Conservation (phyloP, 2,113 vertebrate genomes). For the Protomyctophum bolini region DNA sequence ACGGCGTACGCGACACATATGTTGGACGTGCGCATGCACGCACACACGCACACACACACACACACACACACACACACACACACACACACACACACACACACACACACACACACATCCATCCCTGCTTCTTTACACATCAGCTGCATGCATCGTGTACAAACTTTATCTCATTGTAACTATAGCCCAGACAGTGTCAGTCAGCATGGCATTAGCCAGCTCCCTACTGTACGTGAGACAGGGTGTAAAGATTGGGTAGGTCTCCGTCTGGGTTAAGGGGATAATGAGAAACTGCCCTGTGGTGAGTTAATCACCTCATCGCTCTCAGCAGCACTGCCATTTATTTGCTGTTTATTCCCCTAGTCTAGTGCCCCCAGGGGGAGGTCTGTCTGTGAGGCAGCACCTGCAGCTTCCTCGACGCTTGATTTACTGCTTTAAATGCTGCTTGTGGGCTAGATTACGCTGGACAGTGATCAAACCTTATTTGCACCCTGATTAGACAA, state of each 20-base stretch:
- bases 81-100: background rate
- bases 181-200: constrained; percentile 55
- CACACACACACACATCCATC: constrained; percentile 4
- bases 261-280: constrained; percentile 83
- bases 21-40: constrained; percentile 10
- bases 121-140: constrained; percentile 45
- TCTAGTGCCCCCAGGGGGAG: constrained; percentile 87
- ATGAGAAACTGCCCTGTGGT: constrained; percentile 95
- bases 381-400: constrained; percentile 88
- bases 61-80: constrained; percentile 9
- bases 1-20: constrained; percentile 57
- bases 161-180: constrained; percentile 53
- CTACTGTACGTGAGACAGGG: constrained; percentile 64
- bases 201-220: constrained; percentile 46
- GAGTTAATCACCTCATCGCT: constrained; percentile 87
- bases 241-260: constrained; percentile 59
- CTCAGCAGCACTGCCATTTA: constrained; percentile 86
- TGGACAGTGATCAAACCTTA: constrained; percentile 98
- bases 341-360: constrained; percentile 93
- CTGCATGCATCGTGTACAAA: constrained; percentile 17
- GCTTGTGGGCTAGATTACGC: constrained; percentile 93
- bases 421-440: constrained; percentile 92
- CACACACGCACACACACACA: constrained; percentile 11
- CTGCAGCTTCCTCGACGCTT: constrained; percentile 86
- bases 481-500: constrained; percentile 98